These are phyloP conservation scores for Pantherophis vulpinus DNA, from an alignment of 2,797 vertebrate species.

Conservation along the genomic window DNA sequence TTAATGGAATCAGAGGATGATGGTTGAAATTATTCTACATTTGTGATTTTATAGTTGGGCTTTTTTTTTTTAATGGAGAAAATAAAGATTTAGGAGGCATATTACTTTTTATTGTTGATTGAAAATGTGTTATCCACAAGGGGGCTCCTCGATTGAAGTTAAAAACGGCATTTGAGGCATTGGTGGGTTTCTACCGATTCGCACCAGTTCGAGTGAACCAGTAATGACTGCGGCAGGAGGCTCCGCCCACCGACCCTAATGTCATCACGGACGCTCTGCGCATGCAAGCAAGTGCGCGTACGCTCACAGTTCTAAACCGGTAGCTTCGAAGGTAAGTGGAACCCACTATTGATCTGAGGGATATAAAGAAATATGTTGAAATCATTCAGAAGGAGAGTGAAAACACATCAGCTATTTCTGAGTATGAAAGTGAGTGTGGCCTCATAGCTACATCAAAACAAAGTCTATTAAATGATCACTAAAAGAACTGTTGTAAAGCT, in stretches of 20 bases:
- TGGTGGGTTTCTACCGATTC: too few relatives aligned
- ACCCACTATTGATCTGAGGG: too few relatives aligned
- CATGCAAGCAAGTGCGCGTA: too few relatives aligned
- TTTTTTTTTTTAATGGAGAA: background rate
- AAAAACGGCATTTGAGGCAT: background rate
- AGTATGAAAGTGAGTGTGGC: background rate
- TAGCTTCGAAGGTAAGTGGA: too few relatives aligned
- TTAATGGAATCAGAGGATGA: background rate
- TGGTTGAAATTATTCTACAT: background rate
- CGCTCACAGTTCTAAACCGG: too few relatives aligned
- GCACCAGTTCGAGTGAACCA: too few relatives aligned
- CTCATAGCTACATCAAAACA: background rate
- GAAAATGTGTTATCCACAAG: slow-evolving; percentile 47
- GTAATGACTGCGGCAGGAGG: too few relatives aligned
- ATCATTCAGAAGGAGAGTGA: background rate
- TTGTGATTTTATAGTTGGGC: too few relatives aligned
- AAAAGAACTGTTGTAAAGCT: too few relatives aligned
- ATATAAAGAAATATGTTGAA: background rate
- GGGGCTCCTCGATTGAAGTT: slow-evolving; percentile 53
- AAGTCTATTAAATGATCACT: background rate
- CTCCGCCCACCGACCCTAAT: too few relatives aligned
- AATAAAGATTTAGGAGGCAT: background rate
- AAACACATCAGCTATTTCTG: background rate
- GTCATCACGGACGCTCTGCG: too few relatives aligned
- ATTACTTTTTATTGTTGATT: background rate